phyloP scores from a whole-genome alignment of 2,888 invertebrate species.

The Disparrhopalites patrizii region DNA sequence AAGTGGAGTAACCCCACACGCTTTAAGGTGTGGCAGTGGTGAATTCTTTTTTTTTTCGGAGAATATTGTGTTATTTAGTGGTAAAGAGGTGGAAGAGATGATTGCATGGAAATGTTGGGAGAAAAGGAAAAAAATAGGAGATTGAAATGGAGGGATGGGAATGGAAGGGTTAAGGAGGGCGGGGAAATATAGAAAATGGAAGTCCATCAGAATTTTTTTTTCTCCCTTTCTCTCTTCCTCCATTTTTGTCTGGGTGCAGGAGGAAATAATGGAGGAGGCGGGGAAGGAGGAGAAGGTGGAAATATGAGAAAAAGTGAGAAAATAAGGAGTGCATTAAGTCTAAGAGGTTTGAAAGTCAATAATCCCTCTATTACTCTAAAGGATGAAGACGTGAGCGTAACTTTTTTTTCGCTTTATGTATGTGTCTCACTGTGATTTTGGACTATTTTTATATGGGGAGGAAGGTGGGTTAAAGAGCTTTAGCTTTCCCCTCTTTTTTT shows the following conservation, averaged over 20 bases:
- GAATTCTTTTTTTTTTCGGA: no score
- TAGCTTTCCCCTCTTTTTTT: no score
- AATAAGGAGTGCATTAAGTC: constrained; percentile 26
- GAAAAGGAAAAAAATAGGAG: background rate
- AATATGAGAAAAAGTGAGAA: constrained; percentile 29
- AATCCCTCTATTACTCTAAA: constrained; percentile 23
- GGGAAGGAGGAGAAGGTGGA: constrained; percentile 1
- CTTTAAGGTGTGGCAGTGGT: no score
- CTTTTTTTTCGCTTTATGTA: background rate
- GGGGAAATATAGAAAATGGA: constrained; percentile 13
- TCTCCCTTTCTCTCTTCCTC: background rate
- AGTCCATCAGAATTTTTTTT: constrained; percentile 17
- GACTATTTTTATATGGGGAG: no score
- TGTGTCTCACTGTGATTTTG: no score
- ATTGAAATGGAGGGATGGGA: background rate
- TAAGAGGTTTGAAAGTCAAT: constrained; percentile 28
- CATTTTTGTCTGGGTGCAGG: background rate
- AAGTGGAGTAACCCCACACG: no score
- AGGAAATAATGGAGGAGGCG: background rate
- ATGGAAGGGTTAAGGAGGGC: background rate
- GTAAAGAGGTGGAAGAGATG: background rate
- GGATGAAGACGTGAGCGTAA: constrained; percentile 1
- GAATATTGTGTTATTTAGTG: background rate
- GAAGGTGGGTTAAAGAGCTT: no score
- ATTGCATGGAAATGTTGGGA: background rate